Evolutionary conservation across 92 coral and sea anemone species (phyloP), one percentile per base, ranked within the genome.

Genomic region (Palythoa grandis): DNA sequence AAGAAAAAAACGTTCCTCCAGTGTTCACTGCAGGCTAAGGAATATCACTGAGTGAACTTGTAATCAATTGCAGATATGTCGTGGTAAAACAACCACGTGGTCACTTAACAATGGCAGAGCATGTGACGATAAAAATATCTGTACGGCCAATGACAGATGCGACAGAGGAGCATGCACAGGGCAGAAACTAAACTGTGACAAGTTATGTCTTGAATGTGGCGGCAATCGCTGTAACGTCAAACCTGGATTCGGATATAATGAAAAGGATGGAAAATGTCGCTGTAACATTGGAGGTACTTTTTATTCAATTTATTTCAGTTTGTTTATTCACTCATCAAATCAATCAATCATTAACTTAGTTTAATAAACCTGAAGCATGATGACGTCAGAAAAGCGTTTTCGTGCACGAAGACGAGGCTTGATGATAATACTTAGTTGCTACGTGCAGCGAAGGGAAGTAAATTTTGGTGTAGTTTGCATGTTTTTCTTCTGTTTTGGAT

Each of bases 181-280:
- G 52, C 79, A 76, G 14, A 83, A 91, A 9, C 87, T 95, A 52
- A 87, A 79, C 39, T 95, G 98, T 82, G 91, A 90, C 78, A 12
- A 87, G 19, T 58, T 72, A 24, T 95, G 97, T 83, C 98, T 94
- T 88, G 77, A 78, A 39, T 95, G 98, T 60, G 90, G 92, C 69
- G 93, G 98, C 48, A 89, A 87, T 48, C 79, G 74, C 83, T 95
- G 98, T 76, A 89, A 94, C 52, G 91, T 92, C 19, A 92, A 94
- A n/a, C 69, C 93, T 43, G 98, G 98, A 52, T 95, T 89, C 86
- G 98, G 98, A 73, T 95, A 88, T 56, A 89, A 78, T 39, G 11
- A 66, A 15, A 19, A 3, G 63, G 92, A 74, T 61, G 91, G 92
- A 61, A 94, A 83, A 71, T 95, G 98, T 82, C 92, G 92, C 14